These are phyloP conservation scores for Ceuthmochares aereus DNA, from an alignment of 2,113 vertebrate species.

Conservation along the genomic window DNA sequence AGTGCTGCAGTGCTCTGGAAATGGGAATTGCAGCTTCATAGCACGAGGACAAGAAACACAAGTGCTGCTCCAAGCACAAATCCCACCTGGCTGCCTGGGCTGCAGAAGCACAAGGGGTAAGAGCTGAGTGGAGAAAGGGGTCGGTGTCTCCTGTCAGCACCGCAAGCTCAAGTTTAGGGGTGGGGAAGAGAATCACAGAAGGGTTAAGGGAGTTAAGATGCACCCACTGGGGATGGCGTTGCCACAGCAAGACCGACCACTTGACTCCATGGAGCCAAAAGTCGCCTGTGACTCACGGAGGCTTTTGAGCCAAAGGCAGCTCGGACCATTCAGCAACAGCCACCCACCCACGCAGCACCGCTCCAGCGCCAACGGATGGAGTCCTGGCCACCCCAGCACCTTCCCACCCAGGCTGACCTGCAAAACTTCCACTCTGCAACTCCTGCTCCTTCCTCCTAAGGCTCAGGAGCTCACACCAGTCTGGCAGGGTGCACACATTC, in stretches of 20 bases:
- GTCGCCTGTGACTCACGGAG: background rate
- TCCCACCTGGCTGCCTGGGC: background rate
- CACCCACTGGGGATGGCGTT: background rate
- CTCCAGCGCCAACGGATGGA: background rate
- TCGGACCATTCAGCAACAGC: fast-evolving
- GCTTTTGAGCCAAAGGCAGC: background rate
- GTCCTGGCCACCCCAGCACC: background rate
- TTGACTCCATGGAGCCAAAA: background rate
- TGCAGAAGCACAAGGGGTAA: background rate
- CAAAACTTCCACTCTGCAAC: background rate
- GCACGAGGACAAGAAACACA: background rate
- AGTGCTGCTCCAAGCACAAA: background rate
- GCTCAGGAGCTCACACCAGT: fast-evolving
- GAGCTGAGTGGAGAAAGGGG: background rate
- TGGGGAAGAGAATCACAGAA: background rate
- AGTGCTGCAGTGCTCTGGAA: background rate
- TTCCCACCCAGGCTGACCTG: background rate
- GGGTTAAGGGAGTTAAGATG: background rate
- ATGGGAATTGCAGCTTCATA: background rate
- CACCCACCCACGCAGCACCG: background rate
- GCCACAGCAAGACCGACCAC: background rate
- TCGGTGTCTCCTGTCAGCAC: background rate
- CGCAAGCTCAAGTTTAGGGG: background rate
- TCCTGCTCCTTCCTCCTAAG: background rate
- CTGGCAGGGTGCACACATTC: fast-evolving